Conservation (phyloP, 2,888 invertebrate genomes). For the Trissoscelio sp. region DNA sequence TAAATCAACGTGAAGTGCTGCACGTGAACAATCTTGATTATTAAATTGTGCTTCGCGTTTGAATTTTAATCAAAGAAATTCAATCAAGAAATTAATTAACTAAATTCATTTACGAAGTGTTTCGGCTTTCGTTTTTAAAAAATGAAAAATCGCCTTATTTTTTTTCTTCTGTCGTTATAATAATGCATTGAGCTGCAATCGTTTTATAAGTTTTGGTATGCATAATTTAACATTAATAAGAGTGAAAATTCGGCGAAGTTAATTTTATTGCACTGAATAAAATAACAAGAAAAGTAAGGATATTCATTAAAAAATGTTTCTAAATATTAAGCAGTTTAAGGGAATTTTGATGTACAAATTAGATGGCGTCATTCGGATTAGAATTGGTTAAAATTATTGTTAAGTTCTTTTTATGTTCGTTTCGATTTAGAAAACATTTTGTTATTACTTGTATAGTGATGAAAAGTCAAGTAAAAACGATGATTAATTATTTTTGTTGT, state of each 20-base stretch:
- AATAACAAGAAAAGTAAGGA: slow-evolving; percentile 22
- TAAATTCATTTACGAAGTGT: slow-evolving; percentile 28
- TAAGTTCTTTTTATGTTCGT: slow-evolving; percentile 17
- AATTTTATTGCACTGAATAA: slow-evolving; percentile 34
- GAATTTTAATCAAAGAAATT: slow-evolving; percentile 38
- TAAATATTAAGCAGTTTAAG: slow-evolving; percentile 40
- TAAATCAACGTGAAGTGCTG: slow-evolving; percentile 95
- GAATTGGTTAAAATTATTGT: slow-evolving; percentile 29
- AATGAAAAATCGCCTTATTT: too few relatives aligned
- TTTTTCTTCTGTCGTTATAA: neutral
- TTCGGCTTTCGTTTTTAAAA: slow-evolving; percentile 21
- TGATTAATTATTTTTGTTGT: slow-evolving; percentile 29
- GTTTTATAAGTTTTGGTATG: neutral
- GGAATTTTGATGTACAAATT: slow-evolving; percentile 49
- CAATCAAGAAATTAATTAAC: slow-evolving; percentile 6
- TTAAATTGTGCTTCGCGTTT: slow-evolving; percentile 71
- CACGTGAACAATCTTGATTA: slow-evolving; percentile 97
- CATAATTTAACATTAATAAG: slow-evolving; percentile 18
- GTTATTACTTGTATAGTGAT: slow-evolving; percentile 47
- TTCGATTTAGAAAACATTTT: slow-evolving; percentile 25
- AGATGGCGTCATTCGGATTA: slow-evolving; percentile 42
- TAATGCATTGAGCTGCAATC: slow-evolving; percentile 3
- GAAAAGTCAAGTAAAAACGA: slow-evolving; percentile 3
- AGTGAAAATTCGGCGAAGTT: slow-evolving; percentile 16
- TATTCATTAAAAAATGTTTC: slow-evolving; percentile 31